Evolutionary conservation across 2,113 vertebrate species (phyloP).

Genomic region (Xerus inauris): DNA sequence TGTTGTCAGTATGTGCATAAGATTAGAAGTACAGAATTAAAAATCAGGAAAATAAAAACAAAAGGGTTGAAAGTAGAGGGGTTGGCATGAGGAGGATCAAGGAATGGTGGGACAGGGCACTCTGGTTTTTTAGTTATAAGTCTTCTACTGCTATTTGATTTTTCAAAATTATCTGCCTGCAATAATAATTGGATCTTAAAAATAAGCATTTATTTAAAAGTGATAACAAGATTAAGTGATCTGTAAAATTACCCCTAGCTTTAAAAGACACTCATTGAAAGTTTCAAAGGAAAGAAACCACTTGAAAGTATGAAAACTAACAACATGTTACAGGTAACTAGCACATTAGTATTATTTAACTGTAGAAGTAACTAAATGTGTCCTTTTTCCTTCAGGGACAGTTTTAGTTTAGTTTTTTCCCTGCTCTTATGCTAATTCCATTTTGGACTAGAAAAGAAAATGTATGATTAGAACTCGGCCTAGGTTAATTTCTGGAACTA

Average conservation of each 20-base stretch:
- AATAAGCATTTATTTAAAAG: conserved; percentile 23
- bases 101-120: background rate
- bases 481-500: background rate
- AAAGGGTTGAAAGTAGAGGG: background rate
- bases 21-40: background rate
- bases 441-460: conserved; percentile 14
- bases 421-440: background rate
- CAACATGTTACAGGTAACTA: background rate
- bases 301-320: background rate
- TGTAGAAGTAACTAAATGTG: background rate
- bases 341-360: background rate
- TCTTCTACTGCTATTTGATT: background rate
- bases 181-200: background rate
- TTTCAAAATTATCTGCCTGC: background rate
- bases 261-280: background rate
- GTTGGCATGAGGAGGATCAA: background rate
- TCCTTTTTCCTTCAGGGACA: background rate
- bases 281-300: background rate
- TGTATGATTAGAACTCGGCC: background rate
- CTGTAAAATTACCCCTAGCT: background rate
- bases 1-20: background rate
- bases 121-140: background rate
- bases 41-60: background rate
- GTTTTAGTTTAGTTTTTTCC: background rate
- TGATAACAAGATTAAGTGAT: background rate